phyloP scores from a whole-genome alignment of 2,113 vertebrate species.

The Bubo blakistoni region DNA sequence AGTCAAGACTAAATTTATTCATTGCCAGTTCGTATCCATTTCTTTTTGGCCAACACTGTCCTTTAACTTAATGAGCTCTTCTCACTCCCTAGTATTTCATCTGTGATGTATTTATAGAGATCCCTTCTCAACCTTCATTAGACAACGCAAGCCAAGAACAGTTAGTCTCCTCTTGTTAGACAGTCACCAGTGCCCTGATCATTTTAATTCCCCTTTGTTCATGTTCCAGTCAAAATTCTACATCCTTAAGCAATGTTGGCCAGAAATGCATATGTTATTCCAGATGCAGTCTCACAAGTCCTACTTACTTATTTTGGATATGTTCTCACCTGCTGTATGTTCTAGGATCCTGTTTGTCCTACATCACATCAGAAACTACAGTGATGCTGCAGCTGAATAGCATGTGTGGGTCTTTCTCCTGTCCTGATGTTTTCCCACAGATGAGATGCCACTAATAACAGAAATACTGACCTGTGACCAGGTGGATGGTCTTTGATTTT shows the following conservation, averaged over 20 bases:
- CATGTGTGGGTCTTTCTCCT: neutral
- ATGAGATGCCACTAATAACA: neutral
- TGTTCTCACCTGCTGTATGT: neutral
- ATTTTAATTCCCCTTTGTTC: neutral
- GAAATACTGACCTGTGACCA: neutral
- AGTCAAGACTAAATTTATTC: conserved; percentile 32
- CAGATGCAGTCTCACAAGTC: neutral
- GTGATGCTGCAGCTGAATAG: neutral
- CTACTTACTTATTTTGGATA: neutral
- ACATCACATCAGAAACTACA: neutral
- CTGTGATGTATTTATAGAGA: conserved; percentile 28
- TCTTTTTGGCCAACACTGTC: neutral
- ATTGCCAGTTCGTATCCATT: neutral
- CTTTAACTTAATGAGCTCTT: neutral
- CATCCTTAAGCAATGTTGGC: neutral
- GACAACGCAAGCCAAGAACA: neutral
- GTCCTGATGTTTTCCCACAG: neutral
- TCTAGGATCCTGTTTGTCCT: neutral
- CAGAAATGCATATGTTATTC: neutral
- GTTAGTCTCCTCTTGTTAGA: neutral
- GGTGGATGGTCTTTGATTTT: neutral
- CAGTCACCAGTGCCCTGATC: neutral
- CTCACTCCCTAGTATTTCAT: neutral
- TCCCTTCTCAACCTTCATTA: neutral
- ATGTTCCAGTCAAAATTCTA: neutral